These are phyloP conservation scores for Lydus trimaculatus DNA, from an alignment of 2,888 invertebrate genomes.

Conservation along the genomic window DNA sequence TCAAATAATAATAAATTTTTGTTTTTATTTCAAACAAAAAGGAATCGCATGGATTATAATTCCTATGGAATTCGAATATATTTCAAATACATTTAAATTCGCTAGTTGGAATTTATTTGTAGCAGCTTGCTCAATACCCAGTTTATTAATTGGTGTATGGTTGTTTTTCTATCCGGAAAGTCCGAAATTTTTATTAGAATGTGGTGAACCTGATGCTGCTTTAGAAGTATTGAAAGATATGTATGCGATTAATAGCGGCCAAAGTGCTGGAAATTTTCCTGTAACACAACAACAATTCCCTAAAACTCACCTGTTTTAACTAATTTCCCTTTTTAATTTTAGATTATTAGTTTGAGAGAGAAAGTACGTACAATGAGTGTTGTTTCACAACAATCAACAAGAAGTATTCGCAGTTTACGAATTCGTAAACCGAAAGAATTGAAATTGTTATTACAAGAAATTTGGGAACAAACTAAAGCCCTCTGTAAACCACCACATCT, in stretches of 20 bases:
- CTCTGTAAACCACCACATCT: conserved; percentile 78
- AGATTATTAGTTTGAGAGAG: conserved; percentile 76
- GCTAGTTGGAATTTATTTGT: conserved; percentile 86
- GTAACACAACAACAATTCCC: conserved; percentile 59
- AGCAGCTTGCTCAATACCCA: conserved; percentile 75
- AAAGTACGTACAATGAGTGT: conserved; percentile 71
- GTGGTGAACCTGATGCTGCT: conserved; percentile 80
- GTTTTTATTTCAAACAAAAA: conserved; percentile 49
- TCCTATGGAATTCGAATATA: conserved; percentile 70
- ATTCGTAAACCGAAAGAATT: conserved; percentile 77
- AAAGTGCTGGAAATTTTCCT: conserved; percentile 73
- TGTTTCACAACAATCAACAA: conserved; percentile 69
- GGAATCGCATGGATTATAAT: conserved; percentile 83
- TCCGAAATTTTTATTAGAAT: conserved; percentile 82
- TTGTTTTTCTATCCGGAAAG: conserved; percentile 80
- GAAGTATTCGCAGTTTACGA: conserved; percentile 73
- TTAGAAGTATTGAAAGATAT: conserved; percentile 72
- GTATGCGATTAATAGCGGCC: conserved; percentile 76
- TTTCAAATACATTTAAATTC: conserved; percentile 69
- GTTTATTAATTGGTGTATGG: conserved; percentile 73
- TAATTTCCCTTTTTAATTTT: conserved; percentile 32
- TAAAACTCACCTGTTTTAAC: background rate
- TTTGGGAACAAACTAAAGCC: conserved; percentile 77
- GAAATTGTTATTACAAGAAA: conserved; percentile 72
- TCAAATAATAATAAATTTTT: background rate